Percentiles rank a stretch among this genome's conserved stretches.
Conservation (phyloP, 2,888 invertebrate species). For the Cheilosia scutellata region DNA sequence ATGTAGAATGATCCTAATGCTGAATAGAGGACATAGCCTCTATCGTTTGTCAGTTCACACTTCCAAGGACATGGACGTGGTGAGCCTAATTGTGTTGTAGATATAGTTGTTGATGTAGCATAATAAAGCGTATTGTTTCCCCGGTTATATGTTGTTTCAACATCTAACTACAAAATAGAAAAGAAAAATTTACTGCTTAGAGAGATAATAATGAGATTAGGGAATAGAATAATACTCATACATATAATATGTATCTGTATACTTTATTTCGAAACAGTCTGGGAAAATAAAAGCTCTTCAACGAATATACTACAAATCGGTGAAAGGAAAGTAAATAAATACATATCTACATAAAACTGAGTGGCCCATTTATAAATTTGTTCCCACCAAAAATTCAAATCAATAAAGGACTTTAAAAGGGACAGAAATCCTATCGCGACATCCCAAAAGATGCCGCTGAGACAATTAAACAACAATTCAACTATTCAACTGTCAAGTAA, state of each 20-base stretch:
- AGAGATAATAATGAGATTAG: not conserved
- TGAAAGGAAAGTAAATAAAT: no score
- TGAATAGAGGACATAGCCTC: conserved; percentile 98
- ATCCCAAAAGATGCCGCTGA: no score
- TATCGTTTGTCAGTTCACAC: conserved; percentile 96
- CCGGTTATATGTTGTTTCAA: conserved; percentile 81
- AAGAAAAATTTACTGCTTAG: not conserved
- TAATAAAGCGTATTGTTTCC: conserved; percentile 84
- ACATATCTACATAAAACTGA: no score
- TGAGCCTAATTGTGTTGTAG: conserved; percentile 75
- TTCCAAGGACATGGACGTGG: conserved; percentile 91
- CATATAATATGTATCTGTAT: not conserved
- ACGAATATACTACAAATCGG: no score
- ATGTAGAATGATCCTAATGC: conserved; percentile 99
- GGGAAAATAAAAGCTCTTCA: no score
- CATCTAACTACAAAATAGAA: conserved; percentile 79
- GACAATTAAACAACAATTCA: no score
- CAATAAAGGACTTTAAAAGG: no score
- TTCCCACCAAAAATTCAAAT: no score
- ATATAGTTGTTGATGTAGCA: conserved; percentile 77
- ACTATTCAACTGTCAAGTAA: no score
- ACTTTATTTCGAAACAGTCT: not conserved
- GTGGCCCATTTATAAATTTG: no score
- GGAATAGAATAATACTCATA: not conserved
- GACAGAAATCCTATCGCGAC: no score